Conservation (phyloP, 2,797 vertebrate species). For the Rhabdomys pumilio region DNA sequence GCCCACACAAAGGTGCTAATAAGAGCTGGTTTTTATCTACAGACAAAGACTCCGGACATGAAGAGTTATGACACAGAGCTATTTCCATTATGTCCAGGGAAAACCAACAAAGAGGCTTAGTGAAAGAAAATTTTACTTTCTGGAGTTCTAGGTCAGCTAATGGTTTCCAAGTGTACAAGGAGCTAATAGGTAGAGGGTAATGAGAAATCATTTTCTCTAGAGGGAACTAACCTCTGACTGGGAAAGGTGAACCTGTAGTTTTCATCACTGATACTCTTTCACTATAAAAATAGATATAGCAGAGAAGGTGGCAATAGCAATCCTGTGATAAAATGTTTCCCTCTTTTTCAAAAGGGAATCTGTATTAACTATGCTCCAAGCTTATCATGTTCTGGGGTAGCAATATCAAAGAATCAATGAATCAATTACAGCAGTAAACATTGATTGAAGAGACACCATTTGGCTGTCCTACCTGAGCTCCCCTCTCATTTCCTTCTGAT, state of each 20-base stretch:
- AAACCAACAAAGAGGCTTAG: constrained; percentile 29
- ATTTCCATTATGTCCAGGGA: constrained; percentile 59
- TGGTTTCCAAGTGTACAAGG: not conserved
- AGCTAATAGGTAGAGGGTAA: constrained; percentile 32
- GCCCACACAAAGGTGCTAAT: constrained; percentile 77
- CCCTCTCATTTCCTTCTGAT: constrained; percentile 15
- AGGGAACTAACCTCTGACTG: constrained; percentile 20
- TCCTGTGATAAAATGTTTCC: not conserved
- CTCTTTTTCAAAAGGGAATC: not conserved
- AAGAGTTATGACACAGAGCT: constrained; percentile 28
- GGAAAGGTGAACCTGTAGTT: constrained; percentile 34
- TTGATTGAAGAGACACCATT: not conserved
- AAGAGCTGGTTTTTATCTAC: constrained; percentile 48
- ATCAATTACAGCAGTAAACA: not conserved
- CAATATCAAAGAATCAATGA: not conserved
- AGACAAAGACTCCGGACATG: constrained; percentile 12
- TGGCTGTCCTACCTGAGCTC: not conserved
- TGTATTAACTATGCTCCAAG: not conserved
- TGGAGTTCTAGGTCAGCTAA: constrained; percentile 55
- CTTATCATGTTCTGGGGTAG: not conserved
- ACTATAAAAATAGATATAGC: constrained; percentile 22
- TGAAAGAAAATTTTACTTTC: constrained; percentile 65
- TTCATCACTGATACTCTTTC: not conserved
- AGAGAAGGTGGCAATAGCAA: not conserved
- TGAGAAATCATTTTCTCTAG: constrained; percentile 43